Conservation (phyloP, 2,888 invertebrate species). For the Chalcis sispes region DNA sequence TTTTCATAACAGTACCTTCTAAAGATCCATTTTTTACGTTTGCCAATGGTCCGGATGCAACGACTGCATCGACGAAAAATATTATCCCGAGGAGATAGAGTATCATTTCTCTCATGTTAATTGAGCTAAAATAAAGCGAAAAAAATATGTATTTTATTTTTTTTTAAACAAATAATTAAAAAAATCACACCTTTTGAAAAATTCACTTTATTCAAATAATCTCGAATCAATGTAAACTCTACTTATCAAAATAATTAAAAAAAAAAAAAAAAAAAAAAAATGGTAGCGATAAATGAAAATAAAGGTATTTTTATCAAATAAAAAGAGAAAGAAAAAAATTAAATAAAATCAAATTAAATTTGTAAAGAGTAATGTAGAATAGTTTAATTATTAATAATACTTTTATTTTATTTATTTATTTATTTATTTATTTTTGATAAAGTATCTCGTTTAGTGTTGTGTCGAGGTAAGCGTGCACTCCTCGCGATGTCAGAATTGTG, state of each 20-base stretch:
- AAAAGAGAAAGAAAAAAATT: too few species aligned
- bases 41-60: conserved; percentile 65
- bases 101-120: conserved; percentile 7
- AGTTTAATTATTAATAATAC: too few species aligned
- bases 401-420: too few species aligned
- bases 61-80: neutral
- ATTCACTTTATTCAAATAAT: too few species aligned
- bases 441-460: neutral
- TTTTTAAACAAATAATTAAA: neutral
- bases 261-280: too few species aligned
- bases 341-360: neutral
- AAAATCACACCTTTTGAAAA: too few species aligned
- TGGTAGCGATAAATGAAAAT: too few species aligned
- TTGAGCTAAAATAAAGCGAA: neutral
- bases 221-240: too few species aligned
- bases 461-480: neutral
- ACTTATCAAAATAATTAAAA: too few species aligned
- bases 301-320: too few species aligned
- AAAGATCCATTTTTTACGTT: conserved; percentile 78
- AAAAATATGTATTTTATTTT: neutral
- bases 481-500: too few species aligned
- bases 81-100: neutral
- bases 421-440: neutral
- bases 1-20: conserved; percentile 78
- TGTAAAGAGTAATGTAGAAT: too few species aligned